Percentiles rank a stretch among this genome's conserved stretches.
Evolutionary conservation across 2,888 invertebrate species (phyloP).

Genomic region (Lepidonotus clava): DNA sequence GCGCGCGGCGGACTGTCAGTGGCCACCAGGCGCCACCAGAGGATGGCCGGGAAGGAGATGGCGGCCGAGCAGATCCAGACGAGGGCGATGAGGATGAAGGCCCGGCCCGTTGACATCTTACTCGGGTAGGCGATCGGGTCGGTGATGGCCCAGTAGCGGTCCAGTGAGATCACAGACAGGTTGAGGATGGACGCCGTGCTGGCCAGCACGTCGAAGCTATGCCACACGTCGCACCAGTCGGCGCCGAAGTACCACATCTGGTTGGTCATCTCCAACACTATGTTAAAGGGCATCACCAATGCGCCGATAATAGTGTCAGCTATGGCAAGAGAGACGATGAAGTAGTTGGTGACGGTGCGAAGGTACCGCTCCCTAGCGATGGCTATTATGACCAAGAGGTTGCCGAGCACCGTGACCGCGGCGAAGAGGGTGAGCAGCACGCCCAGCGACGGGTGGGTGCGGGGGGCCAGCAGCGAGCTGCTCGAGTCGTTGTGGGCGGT

Average conservation of each 20-base stretch:
- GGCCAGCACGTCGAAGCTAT: slow-evolving; percentile 96
- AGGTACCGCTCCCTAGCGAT: slow-evolving; percentile 95
- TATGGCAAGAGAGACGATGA: slow-evolving; percentile 97
- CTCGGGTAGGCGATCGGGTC: slow-evolving; percentile 98
- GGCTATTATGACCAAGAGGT: slow-evolving; percentile 95
- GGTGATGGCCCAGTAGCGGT: slow-evolving; percentile 99
- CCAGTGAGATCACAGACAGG: slow-evolving; percentile 96
- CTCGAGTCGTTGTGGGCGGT: not conserved
- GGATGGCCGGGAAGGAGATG: slow-evolving; percentile 98
- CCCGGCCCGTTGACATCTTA: slow-evolving; percentile 93
- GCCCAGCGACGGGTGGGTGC: slow-evolving; percentile 81
- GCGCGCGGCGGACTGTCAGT: slow-evolving; percentile 54
- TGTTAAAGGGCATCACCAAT: slow-evolving; percentile 96
- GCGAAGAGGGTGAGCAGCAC: slow-evolving; percentile 92
- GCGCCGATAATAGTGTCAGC: slow-evolving; percentile 97
- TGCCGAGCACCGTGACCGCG: slow-evolving; percentile 95
- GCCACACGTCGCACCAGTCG: slow-evolving; percentile 98
- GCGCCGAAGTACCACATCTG: slow-evolving; percentile 93
- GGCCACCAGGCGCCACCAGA: slow-evolving; percentile 82
- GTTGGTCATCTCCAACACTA: slow-evolving; percentile 75
- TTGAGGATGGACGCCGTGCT: slow-evolving; percentile 98
- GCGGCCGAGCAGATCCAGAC: slow-evolving; percentile 98
- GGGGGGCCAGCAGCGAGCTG: not conserved
- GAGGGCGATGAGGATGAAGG: slow-evolving; percentile 92
- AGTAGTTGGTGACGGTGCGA: slow-evolving; percentile 98